Percentiles rank a stretch among this genome's conserved stretches.
Evolutionary conservation across 2,113 vertebrate genomes (phyloP).

Genomic region (Bubo blakistoni): DNA sequence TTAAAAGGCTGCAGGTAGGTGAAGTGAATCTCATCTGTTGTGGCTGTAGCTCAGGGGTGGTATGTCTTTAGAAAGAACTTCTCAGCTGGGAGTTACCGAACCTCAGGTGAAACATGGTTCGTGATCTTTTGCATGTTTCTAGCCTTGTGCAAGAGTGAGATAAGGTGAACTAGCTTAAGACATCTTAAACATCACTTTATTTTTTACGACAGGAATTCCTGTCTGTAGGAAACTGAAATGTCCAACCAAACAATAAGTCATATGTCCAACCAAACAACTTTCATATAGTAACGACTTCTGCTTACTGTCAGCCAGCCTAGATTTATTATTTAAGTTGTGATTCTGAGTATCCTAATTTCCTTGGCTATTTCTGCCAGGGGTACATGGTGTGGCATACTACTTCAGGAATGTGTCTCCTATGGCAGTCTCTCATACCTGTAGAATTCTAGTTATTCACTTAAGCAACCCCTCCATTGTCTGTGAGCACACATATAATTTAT

Average conservation of each 20-base stretch:
- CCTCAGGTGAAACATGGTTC: not conserved
- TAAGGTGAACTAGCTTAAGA: not conserved
- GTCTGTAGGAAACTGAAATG: not conserved
- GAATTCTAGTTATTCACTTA: not conserved
- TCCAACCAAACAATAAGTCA: not conserved
- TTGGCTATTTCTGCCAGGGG: not conserved
- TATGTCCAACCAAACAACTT: not conserved
- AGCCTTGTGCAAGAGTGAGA: not conserved
- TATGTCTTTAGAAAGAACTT: not conserved
- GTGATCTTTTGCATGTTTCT: not conserved
- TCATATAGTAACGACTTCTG: not conserved
- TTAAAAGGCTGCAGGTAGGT: not conserved
- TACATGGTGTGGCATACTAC: not conserved
- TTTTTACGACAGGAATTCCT: not conserved
- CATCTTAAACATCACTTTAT: not conserved
- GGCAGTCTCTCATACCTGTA: not conserved
- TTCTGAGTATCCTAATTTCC: not conserved
- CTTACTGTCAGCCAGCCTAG: not conserved
- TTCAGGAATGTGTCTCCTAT: not conserved
- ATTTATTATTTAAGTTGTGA: not conserved
- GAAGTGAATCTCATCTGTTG: not conserved
- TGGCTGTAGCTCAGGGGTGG: not conserved
- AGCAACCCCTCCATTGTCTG: not conserved
- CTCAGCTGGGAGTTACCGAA: not conserved
- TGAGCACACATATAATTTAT: not conserved